Evolutionary conservation across 2,113 vertebrate genomes (phyloP), one percentile per base, ranked within the genome.

Genomic region (Upupa epops): DNA sequence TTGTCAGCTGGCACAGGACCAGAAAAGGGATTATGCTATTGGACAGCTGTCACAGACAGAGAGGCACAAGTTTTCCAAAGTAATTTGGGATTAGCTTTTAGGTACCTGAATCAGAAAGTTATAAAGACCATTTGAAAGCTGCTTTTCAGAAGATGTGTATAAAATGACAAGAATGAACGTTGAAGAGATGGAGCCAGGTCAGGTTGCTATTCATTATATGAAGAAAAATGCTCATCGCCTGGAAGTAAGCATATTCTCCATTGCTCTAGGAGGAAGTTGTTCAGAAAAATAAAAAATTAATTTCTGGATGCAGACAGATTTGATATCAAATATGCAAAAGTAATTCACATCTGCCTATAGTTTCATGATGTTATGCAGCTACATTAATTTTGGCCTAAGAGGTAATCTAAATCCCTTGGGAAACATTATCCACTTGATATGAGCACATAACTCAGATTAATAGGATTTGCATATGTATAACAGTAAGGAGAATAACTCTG

Each of bases 401-500:
- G 83, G 71, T 70, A 95, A 89, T 89, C 75, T 86, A 84, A 92
- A 88, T 84, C 95, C 90, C 88, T 84, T 76, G 83, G 86, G 96
- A 94, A 96, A 63, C 55, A 93, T 92, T 93, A 93, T 72, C 63
- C 77, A 86, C 81, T 89, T 94, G 81, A 92, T 95, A 93, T 63
- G 66, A 86, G 46, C 73, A 88, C 32, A 90, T 82, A 95, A 89
- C 88, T 96, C 86, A 90, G 71, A 94, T 93, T 87, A 95, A 96
- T 90, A 80, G 83, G 78, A 95, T 92, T 76, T 95, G 83, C 86
- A 90, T 87, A 88, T 26, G 21, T 90, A 77, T 63, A 95, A 78
- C 83, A 84, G 83, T 69, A 77, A 46, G 65, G 21, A 81, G 70
- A 95, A 85, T 74, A 85, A 80, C 82, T 48, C 28, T 37, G 54